Evolutionary conservation across 1,140 invertebrate species (phyloP), one percentile per base, ranked within the genome.

Genomic region (Drosophila athabasca): DNA sequence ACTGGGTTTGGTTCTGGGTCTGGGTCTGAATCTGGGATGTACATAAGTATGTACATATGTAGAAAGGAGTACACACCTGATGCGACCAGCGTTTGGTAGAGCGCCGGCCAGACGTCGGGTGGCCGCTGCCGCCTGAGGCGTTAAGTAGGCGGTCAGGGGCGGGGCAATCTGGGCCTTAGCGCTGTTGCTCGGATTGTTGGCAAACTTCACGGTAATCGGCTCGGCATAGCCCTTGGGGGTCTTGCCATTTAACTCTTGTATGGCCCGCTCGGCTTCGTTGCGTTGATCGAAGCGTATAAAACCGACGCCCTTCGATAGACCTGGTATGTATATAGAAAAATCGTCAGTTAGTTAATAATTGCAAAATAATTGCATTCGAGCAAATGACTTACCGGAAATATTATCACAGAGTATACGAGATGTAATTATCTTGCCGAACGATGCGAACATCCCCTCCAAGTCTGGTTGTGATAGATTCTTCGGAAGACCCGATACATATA

Each of bases 331-430:
- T 22, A 45, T 8, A n/a, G 24, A 5, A 26, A 26, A 4, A 3
- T 3, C 24, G 5, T 26, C 3, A 31, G 15, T 6, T 19, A n/a
- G 11, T 6, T 31, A 29, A 22, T 26, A 31, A 46, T 58, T 4
- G 22, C 39, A 49, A 8, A 6, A 48, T 41, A 41, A 13, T 19
- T 19, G 17, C 24, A 26, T 31, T 3, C 6, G 13, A 29, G 22
- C 3, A 9, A 41, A 13, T 35, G 41, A 4, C 9, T 1, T 53
- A 91, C 90, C 96, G 92, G 96, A 96, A 90, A 96, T 94, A 93
- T 96, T 96, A 93, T 97, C 96, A 93, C 95, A 96, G 80, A 97
- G 94, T 92, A 97, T 97, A 90, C 96, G 94, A 75, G 96, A 96
- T 90, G 96, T 97, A 92, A 97, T 97, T 90, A 97, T 97, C 79